Percentiles rank a stretch among this genome's conserved stretches.
Evolutionary conservation across 2,797 vertebrate species (phyloP).

Genomic region (Streptopelia turtur): DNA sequence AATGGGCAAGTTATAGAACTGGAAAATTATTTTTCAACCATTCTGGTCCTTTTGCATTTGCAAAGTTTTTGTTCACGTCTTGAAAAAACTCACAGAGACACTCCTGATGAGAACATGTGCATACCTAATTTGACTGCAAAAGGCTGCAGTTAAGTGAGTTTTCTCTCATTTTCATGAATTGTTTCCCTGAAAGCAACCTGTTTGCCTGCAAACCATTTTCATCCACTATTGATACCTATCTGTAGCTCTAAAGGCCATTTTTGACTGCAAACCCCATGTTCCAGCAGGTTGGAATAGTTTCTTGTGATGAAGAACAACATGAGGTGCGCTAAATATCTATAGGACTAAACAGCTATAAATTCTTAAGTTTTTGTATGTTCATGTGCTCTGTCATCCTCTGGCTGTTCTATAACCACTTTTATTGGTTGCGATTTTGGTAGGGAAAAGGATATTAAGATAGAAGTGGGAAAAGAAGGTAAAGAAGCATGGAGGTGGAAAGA

Average conservation of each 20-base stretch:
- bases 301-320: neutral
- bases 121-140: neutral
- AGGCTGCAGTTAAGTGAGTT: neutral
- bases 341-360: neutral
- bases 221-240: neutral
- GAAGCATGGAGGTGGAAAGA: neutral
- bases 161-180: neutral
- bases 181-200: neutral
- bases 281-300: neutral
- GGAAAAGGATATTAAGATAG: neutral
- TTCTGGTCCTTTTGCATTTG: neutral
- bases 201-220: neutral
- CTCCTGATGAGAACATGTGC: neutral
- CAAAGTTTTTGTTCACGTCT: neutral
- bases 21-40: neutral
- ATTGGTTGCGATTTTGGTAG: neutral
- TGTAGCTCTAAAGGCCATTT: neutral
- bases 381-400: neutral
- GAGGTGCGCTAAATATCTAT: neutral
- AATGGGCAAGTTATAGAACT: neutral
- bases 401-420: neutral
- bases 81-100: neutral
- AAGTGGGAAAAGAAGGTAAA: neutral
- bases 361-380: neutral
- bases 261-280: neutral